Evolutionary conservation across 2,888 invertebrate species (phyloP).

Genomic region (Rotaria macrura): DNA sequence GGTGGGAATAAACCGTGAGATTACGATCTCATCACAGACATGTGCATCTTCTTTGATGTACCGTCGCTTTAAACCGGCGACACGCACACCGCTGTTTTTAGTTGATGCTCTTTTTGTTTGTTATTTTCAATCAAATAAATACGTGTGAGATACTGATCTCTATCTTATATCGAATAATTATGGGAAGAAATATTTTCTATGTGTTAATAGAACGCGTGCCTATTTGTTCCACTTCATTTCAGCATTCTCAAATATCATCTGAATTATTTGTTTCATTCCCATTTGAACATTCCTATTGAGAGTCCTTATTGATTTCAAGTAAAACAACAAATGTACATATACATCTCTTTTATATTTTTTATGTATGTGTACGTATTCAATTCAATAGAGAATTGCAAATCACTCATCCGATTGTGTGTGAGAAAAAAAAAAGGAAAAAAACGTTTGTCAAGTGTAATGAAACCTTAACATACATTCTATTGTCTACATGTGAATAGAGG

Average conservation of each 20-base stretch:
- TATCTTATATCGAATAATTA: background rate
- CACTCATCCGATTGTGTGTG: background rate
- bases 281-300: background rate
- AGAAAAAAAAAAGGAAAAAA: background rate
- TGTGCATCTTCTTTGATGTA: background rate
- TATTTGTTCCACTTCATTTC: slow-evolving; percentile 15
- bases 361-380: too few relatives aligned
- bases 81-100: background rate
- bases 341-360: background rate
- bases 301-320: background rate
- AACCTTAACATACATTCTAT: background rate
- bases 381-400: slow-evolving; percentile 15
- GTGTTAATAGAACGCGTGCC: background rate
- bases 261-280: background rate
- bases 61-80: background rate
- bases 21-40: slow-evolving; percentile 15
- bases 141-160: slow-evolving; percentile 8
- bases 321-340: background rate
- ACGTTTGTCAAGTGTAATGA: background rate
- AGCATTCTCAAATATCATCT: background rate
- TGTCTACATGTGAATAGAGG: background rate
- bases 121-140: background rate
- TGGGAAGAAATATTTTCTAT: too few relatives aligned
- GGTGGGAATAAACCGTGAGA: background rate
- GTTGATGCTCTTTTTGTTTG: background rate